Conservation (phyloP, 2,113 vertebrate species). For the Xenopus laevis region DNA sequence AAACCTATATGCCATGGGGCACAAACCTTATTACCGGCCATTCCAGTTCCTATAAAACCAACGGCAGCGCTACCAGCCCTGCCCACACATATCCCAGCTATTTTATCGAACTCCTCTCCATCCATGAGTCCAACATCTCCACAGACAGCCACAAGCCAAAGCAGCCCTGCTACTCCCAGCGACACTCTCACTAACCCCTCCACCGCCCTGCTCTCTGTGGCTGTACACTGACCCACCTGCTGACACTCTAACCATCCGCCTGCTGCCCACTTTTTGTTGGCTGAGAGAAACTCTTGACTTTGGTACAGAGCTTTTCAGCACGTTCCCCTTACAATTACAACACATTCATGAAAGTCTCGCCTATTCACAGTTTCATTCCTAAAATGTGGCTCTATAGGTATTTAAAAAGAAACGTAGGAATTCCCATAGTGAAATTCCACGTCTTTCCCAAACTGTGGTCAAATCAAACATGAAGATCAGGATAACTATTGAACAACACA, state of each 20-base stretch:
- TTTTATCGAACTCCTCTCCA: conserved; percentile 91
- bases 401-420: not conserved
- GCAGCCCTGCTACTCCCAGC: conserved; percentile 92
- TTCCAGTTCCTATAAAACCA: conserved; percentile 94
- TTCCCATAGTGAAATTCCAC: no score
- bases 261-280: conserved; percentile 70
- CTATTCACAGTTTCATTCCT: no score
- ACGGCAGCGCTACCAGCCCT: conserved; percentile 74
- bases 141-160: conserved; percentile 91
- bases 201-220: conserved; percentile 86
- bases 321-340: no score
- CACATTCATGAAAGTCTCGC: no score
- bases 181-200: conserved; percentile 87
- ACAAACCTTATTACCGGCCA: conserved; percentile 89
- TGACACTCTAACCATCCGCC: not conserved
- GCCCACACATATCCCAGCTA: conserved; percentile 81
- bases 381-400: no score
- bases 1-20: conserved; percentile 93
- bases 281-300: no score
- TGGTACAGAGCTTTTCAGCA: no score
- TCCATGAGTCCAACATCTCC: conserved; percentile 92
- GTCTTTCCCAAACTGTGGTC: no score
- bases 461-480: no score
- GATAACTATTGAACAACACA: no score
- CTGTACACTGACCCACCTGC: not conserved